Conservation (phyloP, 1,140 invertebrate species). For the Lucilia cuprina region DNA sequence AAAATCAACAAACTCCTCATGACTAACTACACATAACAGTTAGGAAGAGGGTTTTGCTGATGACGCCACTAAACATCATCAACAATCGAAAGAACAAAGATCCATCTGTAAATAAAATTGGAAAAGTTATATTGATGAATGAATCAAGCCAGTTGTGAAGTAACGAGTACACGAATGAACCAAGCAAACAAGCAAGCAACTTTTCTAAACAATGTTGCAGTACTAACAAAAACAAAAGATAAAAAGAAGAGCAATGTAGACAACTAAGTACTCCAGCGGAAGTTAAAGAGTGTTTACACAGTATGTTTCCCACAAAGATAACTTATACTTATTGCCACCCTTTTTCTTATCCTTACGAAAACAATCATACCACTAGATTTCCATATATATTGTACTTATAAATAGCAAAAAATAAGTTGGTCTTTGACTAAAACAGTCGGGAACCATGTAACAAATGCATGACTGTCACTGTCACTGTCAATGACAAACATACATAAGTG, state of each 20-base stretch:
- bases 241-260: background rate
- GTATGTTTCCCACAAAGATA: background rate
- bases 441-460: background rate
- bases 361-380: no score
- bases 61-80: background rate
- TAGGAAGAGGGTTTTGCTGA: background rate
- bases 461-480: background rate
- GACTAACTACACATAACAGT: background rate
- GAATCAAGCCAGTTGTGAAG: background rate
- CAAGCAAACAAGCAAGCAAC: background rate
- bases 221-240: background rate
- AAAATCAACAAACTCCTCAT: background rate
- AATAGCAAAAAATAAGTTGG: no score
- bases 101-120: background rate
- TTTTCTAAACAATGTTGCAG: conserved; percentile 2
- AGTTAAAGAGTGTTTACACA: conserved; percentile 7
- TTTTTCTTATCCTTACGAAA: no score
- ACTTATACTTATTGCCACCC: background rate
- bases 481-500: background rate
- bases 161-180: background rate
- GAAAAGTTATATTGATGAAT: background rate
- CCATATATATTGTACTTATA: no score
- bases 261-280: background rate
- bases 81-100: background rate
- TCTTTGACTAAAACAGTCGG: no score